These are phyloP conservation scores for Hybos culiciformis DNA, from an alignment of 2,888 invertebrate species.

Conservation along the genomic window DNA sequence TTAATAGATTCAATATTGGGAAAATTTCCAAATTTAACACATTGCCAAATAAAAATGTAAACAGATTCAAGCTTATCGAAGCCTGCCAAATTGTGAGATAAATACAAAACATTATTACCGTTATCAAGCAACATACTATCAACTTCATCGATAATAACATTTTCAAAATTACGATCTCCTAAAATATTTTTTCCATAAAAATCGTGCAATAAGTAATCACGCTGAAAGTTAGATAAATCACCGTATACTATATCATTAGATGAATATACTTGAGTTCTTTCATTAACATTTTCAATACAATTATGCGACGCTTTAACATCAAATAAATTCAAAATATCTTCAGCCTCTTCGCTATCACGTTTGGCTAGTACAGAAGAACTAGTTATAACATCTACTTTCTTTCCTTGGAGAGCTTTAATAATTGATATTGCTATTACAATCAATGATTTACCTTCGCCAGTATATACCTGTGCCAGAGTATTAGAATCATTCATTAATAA, in stretches of 20 bases:
- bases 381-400: slow-evolving; percentile 4
- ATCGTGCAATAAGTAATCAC: slow-evolving; percentile 16
- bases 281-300: not conserved
- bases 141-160: slow-evolving; percentile 33
- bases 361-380: not conserved
- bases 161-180: slow-evolving; percentile 19
- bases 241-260: slow-evolving; percentile 3
- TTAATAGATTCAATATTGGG: slow-evolving; percentile 10
- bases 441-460: slow-evolving; percentile 3
- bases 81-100: slow-evolving; percentile 27
- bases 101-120: slow-evolving; percentile 28
- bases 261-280: not conserved
- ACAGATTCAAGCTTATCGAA: slow-evolving; percentile 27
- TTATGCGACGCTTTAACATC: not conserved
- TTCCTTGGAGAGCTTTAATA: not conserved
- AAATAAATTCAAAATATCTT: slow-evolving; percentile 1
- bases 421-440: slow-evolving; percentile 3
- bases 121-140: slow-evolving; percentile 35
- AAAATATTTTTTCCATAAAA: slow-evolving; percentile 25
- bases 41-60: slow-evolving; percentile 24
- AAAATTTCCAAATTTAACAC: too few species aligned
- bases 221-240: slow-evolving; percentile 6
- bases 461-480: not conserved
- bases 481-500: not conserved
- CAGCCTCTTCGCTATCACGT: not conserved